Percentiles rank a stretch among this genome's conserved stretches.
Evolutionary conservation across 1,140 invertebrate genomes (phyloP).

Genomic region (Tetranychus cinnabarinus): DNA sequence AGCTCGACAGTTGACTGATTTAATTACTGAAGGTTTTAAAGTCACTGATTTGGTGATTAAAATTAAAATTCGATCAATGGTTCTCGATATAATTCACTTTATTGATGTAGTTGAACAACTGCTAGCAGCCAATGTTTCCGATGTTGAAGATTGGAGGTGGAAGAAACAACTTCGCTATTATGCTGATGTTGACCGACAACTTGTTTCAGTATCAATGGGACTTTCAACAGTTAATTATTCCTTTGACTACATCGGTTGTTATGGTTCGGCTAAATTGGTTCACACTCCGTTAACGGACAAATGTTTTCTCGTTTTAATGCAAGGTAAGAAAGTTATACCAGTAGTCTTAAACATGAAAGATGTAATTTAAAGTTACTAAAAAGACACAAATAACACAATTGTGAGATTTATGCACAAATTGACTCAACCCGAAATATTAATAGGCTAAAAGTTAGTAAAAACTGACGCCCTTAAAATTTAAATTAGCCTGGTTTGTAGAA

Average conservation of each 20-base stretch:
- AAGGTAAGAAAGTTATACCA: constrained; percentile 27
- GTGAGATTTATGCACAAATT: no score
- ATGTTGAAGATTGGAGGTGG: constrained; percentile 63
- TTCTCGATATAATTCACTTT: constrained; percentile 81
- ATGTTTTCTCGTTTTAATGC: constrained; percentile 81
- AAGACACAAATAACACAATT: no score
- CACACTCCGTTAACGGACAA: constrained; percentile 80
- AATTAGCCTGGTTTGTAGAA: no score
- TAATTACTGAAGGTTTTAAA: constrained; percentile 10
- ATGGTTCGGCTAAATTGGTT: constrained; percentile 60
- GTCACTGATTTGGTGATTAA: constrained; percentile 24
- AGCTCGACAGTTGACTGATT: background rate
- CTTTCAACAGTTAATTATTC: constrained; percentile 81
- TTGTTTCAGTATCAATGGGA: constrained; percentile 35
- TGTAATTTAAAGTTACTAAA: background rate
- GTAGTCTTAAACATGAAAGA: background rate
- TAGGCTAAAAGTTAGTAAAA: no score
- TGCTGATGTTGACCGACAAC: constrained; percentile 26
- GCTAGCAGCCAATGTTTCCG: constrained; percentile 36
- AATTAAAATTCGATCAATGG: constrained; percentile 48
- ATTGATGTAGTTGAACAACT: constrained; percentile 54
- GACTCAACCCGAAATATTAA: background rate
- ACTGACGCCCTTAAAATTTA: no score
- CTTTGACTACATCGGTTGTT: constrained; percentile 77
- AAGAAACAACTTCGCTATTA: constrained; percentile 68